Evolutionary conservation across 2,797 vertebrate species (phyloP), one percentile per base, ranked within the genome.

Genomic region (Euphonia xanthogaster): DNA sequence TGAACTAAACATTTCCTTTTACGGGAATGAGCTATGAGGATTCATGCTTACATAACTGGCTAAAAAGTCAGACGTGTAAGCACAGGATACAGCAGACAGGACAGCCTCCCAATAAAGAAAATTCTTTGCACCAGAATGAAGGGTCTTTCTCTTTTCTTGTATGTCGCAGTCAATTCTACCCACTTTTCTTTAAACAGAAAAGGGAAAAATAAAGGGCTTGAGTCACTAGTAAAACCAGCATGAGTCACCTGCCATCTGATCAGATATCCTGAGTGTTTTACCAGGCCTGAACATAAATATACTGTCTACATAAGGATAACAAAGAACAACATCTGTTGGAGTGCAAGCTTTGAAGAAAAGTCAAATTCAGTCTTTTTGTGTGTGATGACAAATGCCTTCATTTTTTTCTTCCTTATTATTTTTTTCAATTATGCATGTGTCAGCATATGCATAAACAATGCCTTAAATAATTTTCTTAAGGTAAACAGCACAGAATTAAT

Each of bases 401-500:
- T 61, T 62, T 90, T 83, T 68, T 76, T 42, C 51, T 79, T 92
- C 28, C 24, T 74, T 93, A 83, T 83, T 93, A 63, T 71, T 90
- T 94, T 94, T 95, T 93, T 83, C 45, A 83, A 75, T 94, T 94
- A 35, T 74, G 78, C 50, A 9, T 47, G 54, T 94, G 93, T 88
- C 94, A 94, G 85, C 78, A 86, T 61, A 80, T 77, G 85, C 78
- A 91, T 83, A 96, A 97, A 95, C 94, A 94, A 77, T n/a, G 65
- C n/a, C 65, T 95, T 88, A 88, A 94, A 86, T 90, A 91, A 93
- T 83, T 94, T 93, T 83, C 30, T 83, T 68, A 87, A 80, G 71
- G 85, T 96, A 97, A 97, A 97, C 95, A 97, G 53, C 17, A 95
- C 9, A 94, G 82, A 94, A 90, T 93, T 94, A 91, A 61, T 54